A percentile compares a stretch with the other conserved stretches of the same genome.
These are phyloP conservation scores for Crax fasciolata DNA, from an alignment of 2,797 vertebrate species.

Conservation along the genomic window DNA sequence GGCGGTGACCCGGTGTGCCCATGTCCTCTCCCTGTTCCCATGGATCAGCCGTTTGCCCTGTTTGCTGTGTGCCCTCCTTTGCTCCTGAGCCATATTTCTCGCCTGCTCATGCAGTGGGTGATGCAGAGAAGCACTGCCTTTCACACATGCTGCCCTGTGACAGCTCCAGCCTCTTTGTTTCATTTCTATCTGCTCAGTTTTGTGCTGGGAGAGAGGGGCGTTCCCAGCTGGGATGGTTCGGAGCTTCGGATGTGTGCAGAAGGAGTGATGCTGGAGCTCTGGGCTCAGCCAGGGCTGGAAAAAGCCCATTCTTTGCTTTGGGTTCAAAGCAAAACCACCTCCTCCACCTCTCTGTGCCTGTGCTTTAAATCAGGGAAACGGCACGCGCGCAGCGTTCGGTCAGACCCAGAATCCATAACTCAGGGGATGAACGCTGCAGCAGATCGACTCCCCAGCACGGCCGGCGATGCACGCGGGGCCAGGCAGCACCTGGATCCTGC, in stretches of 20 bases:
- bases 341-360: background rate
- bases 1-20: background rate
- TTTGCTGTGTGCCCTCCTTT: background rate
- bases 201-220: background rate
- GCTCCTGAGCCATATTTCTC: background rate
- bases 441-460: background rate
- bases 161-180: background rate
- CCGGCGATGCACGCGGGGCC: rapidly evolving
- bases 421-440: rapidly evolving
- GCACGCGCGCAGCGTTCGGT: rapidly evolving
- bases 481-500: background rate
- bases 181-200: background rate
- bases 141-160: background rate
- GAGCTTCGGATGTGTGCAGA: background rate
- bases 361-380: background rate
- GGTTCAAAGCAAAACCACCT: background rate
- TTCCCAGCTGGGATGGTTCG: background rate
- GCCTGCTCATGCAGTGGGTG: background rate
- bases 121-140: background rate
- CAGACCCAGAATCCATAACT: background rate
- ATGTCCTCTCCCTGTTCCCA: background rate
- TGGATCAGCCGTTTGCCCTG: background rate
- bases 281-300: background rate
- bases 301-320: background rate
- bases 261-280: background rate